Conservation (phyloP, 2,113 vertebrate species). For the Leptobrachium ailaonicum region DNA sequence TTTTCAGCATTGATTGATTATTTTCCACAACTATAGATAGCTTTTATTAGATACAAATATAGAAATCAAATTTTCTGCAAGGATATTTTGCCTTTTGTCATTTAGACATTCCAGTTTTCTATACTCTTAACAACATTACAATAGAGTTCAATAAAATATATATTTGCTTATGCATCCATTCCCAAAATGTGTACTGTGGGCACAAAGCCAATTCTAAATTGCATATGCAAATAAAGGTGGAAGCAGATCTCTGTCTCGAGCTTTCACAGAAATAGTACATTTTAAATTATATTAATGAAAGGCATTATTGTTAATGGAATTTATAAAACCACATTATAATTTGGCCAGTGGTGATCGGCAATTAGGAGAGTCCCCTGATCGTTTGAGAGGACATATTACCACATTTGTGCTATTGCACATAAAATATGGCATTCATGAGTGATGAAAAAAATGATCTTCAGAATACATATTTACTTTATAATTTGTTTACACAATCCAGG, state of each 20-base stretch:
- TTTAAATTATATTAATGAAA: conserved; percentile 31
- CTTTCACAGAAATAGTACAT: conserved; percentile 25
- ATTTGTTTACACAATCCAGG: neutral
- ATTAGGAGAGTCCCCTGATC: conserved; percentile 9
- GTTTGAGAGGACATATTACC: conserved; percentile 14
- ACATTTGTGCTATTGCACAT: conserved; percentile 16
- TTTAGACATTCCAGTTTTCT: neutral
- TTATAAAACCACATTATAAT: conserved; percentile 28
- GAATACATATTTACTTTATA: neutral
- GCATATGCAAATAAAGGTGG: conserved; percentile 23
- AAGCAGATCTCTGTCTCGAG: conserved; percentile 12
- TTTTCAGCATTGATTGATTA: no score
- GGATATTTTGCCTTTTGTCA: neutral
- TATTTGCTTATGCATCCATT: neutral
- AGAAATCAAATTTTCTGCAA: neutral
- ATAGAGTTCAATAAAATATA: neutral
- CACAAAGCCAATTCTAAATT: conserved; percentile 27
- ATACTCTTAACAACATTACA: neutral
- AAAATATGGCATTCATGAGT: conserved; percentile 17
- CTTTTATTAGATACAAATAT: neutral
- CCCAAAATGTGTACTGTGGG: neutral
- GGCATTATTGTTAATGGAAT: conserved; percentile 39
- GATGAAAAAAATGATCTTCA: neutral
- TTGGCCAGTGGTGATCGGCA: conserved; percentile 12
- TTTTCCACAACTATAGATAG: neutral